Evolutionary conservation across 2,113 vertebrate genomes (phyloP), one percentile per base, ranked within the genome.

Genomic region (Cyphomyrus discorhynchus): DNA sequence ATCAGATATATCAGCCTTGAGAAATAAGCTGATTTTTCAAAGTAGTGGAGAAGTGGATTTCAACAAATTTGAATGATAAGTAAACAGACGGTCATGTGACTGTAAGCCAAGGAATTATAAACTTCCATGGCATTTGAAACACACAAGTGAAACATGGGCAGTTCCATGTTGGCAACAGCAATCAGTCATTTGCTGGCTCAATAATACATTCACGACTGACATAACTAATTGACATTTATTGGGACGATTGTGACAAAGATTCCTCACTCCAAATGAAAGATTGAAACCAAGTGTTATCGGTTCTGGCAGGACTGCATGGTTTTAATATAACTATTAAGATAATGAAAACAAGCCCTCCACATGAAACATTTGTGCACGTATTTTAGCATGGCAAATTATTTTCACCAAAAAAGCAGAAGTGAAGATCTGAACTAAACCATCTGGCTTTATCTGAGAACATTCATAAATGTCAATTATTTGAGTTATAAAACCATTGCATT

Each of bases 351-450:
- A 42, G 31, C 8, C 0, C 42, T 19, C 74, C 3, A 42, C 31
- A 80, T 80, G 74, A 80, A 80, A 80, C 74, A 80, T 80, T 42
- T 80, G 74, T 80, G 74, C 74, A 42, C 74, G 39, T 80, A 80
- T 80, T 42, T 80, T 42, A 39, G 35, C 35, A 17, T 19, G 11
- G 74, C 35, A 42, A 42, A 80, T 80, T 80, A 77, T 70, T 70
- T 31, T 80, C 74, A 80, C 74, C 15, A 80, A 39, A 42, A 80
- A 80, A 80, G 9, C 70, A 66, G 62, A 42, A 80, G 74, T 35
- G 74, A 80, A 80, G 74, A 42, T 80, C 13, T 80, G 74, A 80
- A 80, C 35, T 42, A 2, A 15, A 42, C 74, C 74, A 80, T 70
- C 62, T 70, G 62, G 62, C 62, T 13, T 70, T 70, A 27, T 70